A percentile compares a stretch with the other conserved stretches of the same genome.
Conservation (phyloP, 2,113 vertebrate genomes). For the Etheostoma spectabile region DNA sequence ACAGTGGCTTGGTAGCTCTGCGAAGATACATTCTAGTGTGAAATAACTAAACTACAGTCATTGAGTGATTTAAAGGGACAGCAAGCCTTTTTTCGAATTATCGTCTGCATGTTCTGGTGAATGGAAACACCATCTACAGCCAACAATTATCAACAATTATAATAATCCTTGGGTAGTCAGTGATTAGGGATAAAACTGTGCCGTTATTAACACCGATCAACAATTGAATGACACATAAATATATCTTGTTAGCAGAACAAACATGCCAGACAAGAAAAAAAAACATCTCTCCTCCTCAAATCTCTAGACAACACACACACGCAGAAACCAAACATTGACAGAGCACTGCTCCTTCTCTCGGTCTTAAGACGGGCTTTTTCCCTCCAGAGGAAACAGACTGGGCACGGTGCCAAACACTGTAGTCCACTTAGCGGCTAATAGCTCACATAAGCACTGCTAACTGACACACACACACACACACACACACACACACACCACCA, state of each 20-base stretch:
- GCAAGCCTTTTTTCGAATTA: background rate
- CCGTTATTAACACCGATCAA: background rate
- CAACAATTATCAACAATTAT: background rate
- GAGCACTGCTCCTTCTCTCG: slow-evolving; percentile 63
- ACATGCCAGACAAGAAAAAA: background rate
- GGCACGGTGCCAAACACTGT: slow-evolving; percentile 70
- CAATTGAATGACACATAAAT: background rate
- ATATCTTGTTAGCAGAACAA: background rate
- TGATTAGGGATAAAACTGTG: slow-evolving; percentile 7
- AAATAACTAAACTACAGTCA: background rate
- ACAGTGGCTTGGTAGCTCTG: background rate
- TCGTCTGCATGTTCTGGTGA: background rate
- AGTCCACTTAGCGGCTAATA: slow-evolving; percentile 71
- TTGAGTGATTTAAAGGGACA: background rate
- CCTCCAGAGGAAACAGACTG: slow-evolving; percentile 64
- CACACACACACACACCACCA: slow-evolving; percentile 21
- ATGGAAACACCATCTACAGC: background rate
- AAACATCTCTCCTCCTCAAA: background rate
- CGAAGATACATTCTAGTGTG: background rate
- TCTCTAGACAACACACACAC: slow-evolving; percentile 2
- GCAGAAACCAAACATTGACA: slow-evolving; percentile 79
- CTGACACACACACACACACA: slow-evolving; percentile 11
- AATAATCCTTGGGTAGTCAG: background rate
- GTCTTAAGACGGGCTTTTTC: slow-evolving; percentile 72
- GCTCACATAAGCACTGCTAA: slow-evolving; percentile 66